Conservation (phyloP, 2,113 vertebrate genomes). For the Aegypius monachus region DNA sequence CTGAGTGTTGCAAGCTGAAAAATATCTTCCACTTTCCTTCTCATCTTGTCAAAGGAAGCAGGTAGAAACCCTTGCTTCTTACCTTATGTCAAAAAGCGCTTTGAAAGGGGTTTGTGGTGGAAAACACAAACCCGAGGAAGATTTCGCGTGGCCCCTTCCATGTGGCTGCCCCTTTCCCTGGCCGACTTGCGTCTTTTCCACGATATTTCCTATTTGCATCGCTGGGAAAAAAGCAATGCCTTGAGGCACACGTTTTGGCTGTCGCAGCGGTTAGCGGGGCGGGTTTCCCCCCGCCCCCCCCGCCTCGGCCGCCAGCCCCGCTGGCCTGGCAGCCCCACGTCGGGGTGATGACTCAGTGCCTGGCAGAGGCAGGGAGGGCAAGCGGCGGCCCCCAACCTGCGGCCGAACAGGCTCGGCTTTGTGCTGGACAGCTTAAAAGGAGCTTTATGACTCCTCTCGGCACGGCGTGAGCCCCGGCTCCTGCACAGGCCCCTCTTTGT, state of each 20-base stretch:
- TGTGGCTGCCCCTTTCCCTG: neutral
- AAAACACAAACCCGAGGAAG: neutral
- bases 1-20: neutral
- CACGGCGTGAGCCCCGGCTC: neutral
- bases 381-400: neutral
- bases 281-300: neutral
- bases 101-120: neutral
- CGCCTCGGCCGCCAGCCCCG: neutral
- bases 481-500: constrained; percentile 65
- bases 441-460: constrained; percentile 49
- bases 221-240: neutral
- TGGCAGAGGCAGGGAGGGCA: constrained; percentile 68
- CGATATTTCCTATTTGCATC: neutral
- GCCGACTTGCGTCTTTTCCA: neutral
- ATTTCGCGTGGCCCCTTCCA: fast-evolving
- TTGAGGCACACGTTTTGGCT: neutral
- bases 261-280: fast-evolving
- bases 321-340: neutral
- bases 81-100: neutral
- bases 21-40: neutral
- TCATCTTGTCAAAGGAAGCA: neutral
- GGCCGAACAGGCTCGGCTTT: constrained; percentile 65
- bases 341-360: constrained; percentile 51
- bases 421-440: constrained; percentile 54
- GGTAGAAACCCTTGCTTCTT: neutral